Base-by-base conservation (phyloP, 2,113 vertebrate species). In the Porphyrio hochstetteri region DNA sequence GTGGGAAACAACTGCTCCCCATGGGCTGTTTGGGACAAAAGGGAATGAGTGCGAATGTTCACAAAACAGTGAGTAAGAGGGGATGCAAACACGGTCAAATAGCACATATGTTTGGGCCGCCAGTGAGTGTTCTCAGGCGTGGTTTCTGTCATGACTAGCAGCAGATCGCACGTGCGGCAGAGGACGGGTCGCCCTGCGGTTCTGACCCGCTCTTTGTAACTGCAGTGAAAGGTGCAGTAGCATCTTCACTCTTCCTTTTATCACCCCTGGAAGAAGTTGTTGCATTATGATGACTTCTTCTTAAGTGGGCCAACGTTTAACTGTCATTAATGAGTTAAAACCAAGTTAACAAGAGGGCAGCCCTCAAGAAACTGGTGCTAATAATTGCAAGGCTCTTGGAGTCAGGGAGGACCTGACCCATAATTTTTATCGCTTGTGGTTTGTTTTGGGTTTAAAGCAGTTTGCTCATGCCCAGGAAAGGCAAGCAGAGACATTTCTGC, bases 401-500 rank as follows among this genome's bases (percentile, higher is more conserved):
- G 28, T 71, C 40, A 40, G 59, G 40, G 72, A 80, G 18, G 40
- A 53, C 64, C 46, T 70, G 80, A 57, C 16, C n/a, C 6, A 0
- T 65, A 25, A 21, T 57, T 88, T 81, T 86, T 68, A 75, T 24
- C 4, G 2, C 27, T 48, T 33, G 17, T 59, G 40, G 36, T 82
- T 92, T 65, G 24, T 46, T 88, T 71, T n/a, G 74, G 14, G 35
- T 93, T 84, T 68, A 11, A 79, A 69, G 80, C 17, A 15, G 33
- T 42, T 90, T 5, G 2, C 35, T 78, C n/a, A 3, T 0, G 0
- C 33, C 31, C 42, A 29, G 80, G 53, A 68, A 52, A 72, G 48
- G 8, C 53, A 70, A 35, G 46, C 46, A 60, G 46, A 71, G 46
- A 31, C 16, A 2, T 27, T 81, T 78, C 19, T 86, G 44, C 52